Conservation (phyloP, 1,140 invertebrate species). For the Drosophila tsacasi region DNA sequence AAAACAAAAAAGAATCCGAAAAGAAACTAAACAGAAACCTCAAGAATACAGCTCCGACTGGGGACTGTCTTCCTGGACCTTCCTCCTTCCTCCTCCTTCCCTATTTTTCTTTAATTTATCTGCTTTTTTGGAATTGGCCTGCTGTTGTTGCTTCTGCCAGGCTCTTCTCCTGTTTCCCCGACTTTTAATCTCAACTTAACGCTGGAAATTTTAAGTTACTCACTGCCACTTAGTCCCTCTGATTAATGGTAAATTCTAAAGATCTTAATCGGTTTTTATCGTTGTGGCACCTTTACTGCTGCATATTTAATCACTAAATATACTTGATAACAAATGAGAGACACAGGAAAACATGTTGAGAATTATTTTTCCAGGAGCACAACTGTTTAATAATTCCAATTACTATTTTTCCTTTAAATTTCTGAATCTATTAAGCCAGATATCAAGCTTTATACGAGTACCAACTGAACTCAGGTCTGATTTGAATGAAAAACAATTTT, state of each 20-base stretch:
- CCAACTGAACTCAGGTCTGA: too few species aligned
- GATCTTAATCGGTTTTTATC: conserved; percentile 32
- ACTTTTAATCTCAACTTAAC: conserved; percentile 27
- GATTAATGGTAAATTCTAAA: conserved; percentile 24
- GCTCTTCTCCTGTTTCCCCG: neutral
- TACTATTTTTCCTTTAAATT: too few species aligned
- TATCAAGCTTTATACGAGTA: too few species aligned
- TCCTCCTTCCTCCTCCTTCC: conserved; percentile 42
- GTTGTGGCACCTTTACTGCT: conserved; percentile 2
- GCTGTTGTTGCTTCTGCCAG: neutral
- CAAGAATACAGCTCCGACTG: conserved; percentile 1
- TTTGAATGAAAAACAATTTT: neutral
- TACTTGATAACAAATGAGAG: conserved; percentile 14
- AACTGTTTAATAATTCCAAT: too few species aligned
- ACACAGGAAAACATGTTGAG: neutral
- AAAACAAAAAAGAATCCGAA: neutral
- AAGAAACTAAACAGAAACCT: neutral
- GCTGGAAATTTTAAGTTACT: conserved; percentile 8
- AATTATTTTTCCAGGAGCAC: neutral
- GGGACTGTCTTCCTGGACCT: conserved; percentile 26
- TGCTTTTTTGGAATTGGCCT: conserved; percentile 57
- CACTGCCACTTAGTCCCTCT: neutral
- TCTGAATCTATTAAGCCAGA: too few species aligned
- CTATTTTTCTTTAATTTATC: conserved; percentile 48
- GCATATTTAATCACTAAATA: conserved; percentile 17